These are phyloP conservation scores for Rhodophaea formosa DNA, from an alignment of 2,888 invertebrate species.

Conservation along the genomic window DNA sequence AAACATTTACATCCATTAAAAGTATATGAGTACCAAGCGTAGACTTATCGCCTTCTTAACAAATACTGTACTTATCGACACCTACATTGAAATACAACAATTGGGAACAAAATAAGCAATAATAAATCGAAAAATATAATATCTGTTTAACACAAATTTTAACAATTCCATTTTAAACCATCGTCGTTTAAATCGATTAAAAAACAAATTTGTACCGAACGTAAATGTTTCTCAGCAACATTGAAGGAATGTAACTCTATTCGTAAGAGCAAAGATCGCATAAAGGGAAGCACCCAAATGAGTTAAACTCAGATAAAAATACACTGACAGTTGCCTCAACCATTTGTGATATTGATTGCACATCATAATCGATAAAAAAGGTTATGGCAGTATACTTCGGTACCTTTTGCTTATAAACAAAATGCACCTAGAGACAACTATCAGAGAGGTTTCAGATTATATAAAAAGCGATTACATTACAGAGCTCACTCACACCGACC, in stretches of 20 bases:
- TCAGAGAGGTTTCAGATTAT: slow-evolving; percentile 46
- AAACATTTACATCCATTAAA: slow-evolving; percentile 1
- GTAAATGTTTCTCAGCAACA: slow-evolving; percentile 43
- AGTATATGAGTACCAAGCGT: slow-evolving; percentile 14
- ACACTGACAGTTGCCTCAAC: slow-evolving; percentile 36
- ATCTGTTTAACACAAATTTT: slow-evolving; percentile 68
- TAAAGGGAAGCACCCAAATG: slow-evolving; percentile 61
- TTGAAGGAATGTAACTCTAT: slow-evolving; percentile 66
- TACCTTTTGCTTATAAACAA: slow-evolving; percentile 26
- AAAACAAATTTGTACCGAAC: slow-evolving; percentile 49
- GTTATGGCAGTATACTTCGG: slow-evolving; percentile 4
- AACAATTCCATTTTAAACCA: slow-evolving; percentile 66
- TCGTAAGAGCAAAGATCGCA: slow-evolving; percentile 46
- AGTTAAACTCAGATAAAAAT: slow-evolving; percentile 37
- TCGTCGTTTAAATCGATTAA: slow-evolving; percentile 22
- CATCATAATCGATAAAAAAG: not conserved
- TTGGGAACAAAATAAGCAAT: slow-evolving; percentile 61
- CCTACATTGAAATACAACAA: slow-evolving; percentile 63
- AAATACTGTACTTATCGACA: slow-evolving; percentile 63
- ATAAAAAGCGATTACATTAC: slow-evolving; percentile 58
- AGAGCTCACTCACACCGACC: slow-evolving; percentile 64
- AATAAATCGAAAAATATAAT: slow-evolving; percentile 78
- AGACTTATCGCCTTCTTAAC: slow-evolving; percentile 41
- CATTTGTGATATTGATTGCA: slow-evolving; percentile 11
- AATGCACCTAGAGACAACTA: slow-evolving; percentile 34